phyloP scores from a whole-genome alignment of 2,113 vertebrate genomes.

The Mustela nigripes region DNA sequence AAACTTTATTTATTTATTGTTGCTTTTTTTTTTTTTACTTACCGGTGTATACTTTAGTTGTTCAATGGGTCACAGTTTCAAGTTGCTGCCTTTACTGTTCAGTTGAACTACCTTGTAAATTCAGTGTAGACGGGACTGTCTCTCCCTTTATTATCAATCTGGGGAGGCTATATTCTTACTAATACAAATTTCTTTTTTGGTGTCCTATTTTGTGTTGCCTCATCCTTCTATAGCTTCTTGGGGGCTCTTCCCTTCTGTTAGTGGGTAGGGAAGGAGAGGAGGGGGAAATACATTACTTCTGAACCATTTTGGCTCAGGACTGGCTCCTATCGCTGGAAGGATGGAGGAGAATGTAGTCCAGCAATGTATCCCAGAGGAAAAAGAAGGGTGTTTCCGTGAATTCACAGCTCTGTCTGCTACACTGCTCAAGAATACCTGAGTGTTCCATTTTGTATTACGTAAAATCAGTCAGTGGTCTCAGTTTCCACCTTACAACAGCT shows the following conservation, averaged over 20 bases:
- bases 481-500: neutral
- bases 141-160: neutral
- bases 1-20: neutral
- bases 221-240: neutral
- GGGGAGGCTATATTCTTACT: neutral
- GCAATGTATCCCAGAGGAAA: neutral
- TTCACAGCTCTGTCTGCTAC: neutral
- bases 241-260: neutral
- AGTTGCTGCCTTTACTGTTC: neutral
- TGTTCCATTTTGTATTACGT: conserved; percentile 22
- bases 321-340: neutral
- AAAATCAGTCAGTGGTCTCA: neutral
- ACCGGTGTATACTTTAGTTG: neutral
- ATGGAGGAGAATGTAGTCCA: too few relatives aligned
- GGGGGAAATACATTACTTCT: neutral
- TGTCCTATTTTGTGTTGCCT: neutral
- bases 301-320: neutral
- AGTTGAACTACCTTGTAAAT: neutral
- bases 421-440: neutral
- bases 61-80: neutral
- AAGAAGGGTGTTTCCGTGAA: neutral
- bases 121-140: neutral
- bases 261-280: neutral
- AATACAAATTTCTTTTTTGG: neutral
- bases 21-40: neutral